Base-by-base conservation (phyloP, 2,888 invertebrate species). In the Lysandra bellargus region DNA sequence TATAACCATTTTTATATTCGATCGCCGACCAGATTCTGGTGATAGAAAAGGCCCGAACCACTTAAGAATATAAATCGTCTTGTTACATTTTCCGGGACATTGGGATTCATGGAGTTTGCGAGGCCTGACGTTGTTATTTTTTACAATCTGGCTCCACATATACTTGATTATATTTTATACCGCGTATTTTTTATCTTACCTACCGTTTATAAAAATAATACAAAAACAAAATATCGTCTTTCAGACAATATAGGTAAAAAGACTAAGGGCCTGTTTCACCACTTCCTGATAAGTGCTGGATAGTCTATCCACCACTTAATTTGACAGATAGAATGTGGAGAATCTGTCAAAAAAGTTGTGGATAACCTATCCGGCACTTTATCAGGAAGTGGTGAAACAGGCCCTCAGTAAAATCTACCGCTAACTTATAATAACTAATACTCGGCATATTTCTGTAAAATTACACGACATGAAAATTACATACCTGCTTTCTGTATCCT, bases 31-130 rank as follows among this genome's bases (percentile, higher is more conserved):
- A 91, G 92, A 91, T 91, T 91, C 91, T 91, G 88, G 86, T 90
- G 91, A 93, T 93, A 92, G 93, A 93, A 93, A 87, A 85, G 86
- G 84, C 87, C 88, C 88, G 85, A 85, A 89, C 92, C 88, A 84
- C 88, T 87, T 88, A 87, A 88, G 94, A 91, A 94, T 94, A 94
- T 93, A 94, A 94, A 94, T 94, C 90, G 91, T 88, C 93, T 94
- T 90, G 90, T 94, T 94, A 94, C 92, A 93, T 94, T 94, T 94
- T 92, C 93, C 92, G 92, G 91, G 84, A 92, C 93, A 94, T 94
- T 94, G 91, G 89, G 88, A 94, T 94, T 94, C 94, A 94, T 94
- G 91, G 86, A 92, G 91, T 92, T 90, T 90, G 90, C 88, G 91
- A 87, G 87, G 87, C 91, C 87, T 90, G 90, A 89, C 92, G 90